A percentile compares a stretch with the other conserved stretches of the same genome.
Evolutionary conservation across 1,140 invertebrate genomes (phyloP).

Genomic region (Drosophila bocki): DNA sequence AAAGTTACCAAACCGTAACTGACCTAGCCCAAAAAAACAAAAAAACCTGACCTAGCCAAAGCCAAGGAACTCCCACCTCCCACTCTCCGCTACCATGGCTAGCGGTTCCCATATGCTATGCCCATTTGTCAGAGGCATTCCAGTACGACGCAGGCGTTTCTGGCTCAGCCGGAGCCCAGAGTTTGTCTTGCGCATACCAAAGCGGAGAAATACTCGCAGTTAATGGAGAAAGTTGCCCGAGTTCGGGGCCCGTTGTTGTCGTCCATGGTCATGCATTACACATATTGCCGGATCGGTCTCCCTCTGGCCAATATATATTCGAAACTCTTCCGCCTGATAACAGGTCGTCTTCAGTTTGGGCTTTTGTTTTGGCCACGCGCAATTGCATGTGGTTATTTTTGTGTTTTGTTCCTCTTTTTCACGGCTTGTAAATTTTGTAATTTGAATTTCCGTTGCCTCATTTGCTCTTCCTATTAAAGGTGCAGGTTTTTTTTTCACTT

Average conservation of each 20-base stretch:
- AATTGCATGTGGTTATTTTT: constrained; percentile 41
- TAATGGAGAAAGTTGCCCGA: constrained; percentile 54
- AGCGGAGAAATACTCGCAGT: constrained; percentile 49
- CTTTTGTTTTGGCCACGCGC: constrained; percentile 45
- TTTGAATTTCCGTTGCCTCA: constrained; percentile 76
- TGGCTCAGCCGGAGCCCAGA: constrained; percentile 36
- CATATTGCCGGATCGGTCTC: constrained; percentile 24
- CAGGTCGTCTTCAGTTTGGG: constrained; percentile 36
- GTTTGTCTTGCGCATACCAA: constrained; percentile 56
- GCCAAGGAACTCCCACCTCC: constrained; percentile 16
- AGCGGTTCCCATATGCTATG: neutral
- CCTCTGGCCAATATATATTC: constrained; percentile 38
- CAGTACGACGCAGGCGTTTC: constrained; percentile 29
- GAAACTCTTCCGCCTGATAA: constrained; percentile 72
- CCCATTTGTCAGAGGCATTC: constrained; percentile 26
- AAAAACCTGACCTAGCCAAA: constrained; percentile 45
- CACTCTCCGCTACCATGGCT: neutral
- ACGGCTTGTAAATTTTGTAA: constrained; percentile 71
- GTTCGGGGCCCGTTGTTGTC: constrained; percentile 18
- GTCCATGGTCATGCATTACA: constrained; percentile 44
- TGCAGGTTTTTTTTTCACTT: constrained; percentile 19
- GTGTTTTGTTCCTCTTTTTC: constrained; percentile 18
- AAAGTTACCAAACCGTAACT: constrained; percentile 35
- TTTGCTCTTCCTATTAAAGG: constrained; percentile 52
- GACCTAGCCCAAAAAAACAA: constrained; percentile 40